phyloP scores from a whole-genome alignment of 2,888 invertebrate species.

The Heliconius erato region DNA sequence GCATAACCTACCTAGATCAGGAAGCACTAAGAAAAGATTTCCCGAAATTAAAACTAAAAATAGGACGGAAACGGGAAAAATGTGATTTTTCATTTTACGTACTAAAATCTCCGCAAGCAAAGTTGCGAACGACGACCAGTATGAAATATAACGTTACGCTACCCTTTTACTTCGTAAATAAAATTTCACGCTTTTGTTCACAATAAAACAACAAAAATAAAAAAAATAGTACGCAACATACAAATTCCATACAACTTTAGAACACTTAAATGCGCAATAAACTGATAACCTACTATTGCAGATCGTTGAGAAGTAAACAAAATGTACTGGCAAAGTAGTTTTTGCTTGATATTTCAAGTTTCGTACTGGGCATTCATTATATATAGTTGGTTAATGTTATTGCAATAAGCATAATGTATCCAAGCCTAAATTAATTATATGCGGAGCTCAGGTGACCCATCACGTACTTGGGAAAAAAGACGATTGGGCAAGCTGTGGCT shows the following conservation, averaged over 20 bases:
- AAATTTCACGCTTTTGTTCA: not conserved
- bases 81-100: not conserved
- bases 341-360: conserved; percentile 25
- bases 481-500: conserved; percentile 20
- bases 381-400: conserved; percentile 32
- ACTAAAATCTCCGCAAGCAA: not conserved
- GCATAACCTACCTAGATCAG: too few species aligned
- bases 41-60: too few species aligned
- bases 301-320: conserved; percentile 20
- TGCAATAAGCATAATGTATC: conserved; percentile 36
- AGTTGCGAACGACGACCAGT: not conserved
- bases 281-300: conserved; percentile 19
- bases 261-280: not conserved
- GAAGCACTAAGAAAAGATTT: too few species aligned
- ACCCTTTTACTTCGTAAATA: not conserved
- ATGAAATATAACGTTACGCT: not conserved
- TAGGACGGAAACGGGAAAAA: not conserved
- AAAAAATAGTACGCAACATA: not conserved
- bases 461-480: conserved; percentile 46
- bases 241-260: not conserved
- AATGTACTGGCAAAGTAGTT: conserved; percentile 4
- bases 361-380: conserved; percentile 2
- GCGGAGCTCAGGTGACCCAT: conserved; percentile 39
- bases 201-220: not conserved
- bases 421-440: conserved; percentile 42